A percentile compares a stretch with the other conserved stretches of the same genome.
Evolutionary conservation across 2,797 vertebrate species (phyloP).

Genomic region (Setipinna tenuifilis): DNA sequence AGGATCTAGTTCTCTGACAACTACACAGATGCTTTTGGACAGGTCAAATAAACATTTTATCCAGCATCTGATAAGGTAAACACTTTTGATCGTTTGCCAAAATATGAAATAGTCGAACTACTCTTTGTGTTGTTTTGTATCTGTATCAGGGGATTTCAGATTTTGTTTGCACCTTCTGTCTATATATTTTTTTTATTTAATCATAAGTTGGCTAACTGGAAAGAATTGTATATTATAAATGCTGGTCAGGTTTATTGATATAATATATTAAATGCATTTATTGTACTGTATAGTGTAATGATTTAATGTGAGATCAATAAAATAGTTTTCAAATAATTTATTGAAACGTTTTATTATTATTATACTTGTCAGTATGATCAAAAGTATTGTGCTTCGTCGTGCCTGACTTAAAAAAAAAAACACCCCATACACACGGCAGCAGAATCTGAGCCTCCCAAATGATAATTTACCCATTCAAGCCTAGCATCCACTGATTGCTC

Average conservation of each 20-base stretch:
- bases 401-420: background rate
- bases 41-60: background rate
- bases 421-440: no score
- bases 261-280: slow-evolving; percentile 27
- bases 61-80: no score
- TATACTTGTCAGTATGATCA: background rate
- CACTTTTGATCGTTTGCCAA: background rate
- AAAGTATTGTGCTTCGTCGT: background rate
- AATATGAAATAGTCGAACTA: background rate
- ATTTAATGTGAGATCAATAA: slow-evolving; percentile 42
- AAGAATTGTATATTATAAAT: background rate
- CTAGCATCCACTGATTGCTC: background rate
- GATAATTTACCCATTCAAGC: background rate
- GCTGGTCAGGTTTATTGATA: slow-evolving; percentile 12
- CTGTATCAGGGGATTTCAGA: background rate
- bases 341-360: no score
- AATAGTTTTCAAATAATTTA: slow-evolving; percentile 36
- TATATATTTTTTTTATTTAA: slow-evolving; percentile 1
- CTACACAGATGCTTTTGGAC: background rate
- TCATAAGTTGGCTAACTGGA: background rate
- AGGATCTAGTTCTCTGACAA: background rate
- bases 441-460: no score
- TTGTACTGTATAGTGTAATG: slow-evolving; percentile 42
- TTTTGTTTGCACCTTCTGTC: slow-evolving; percentile 6
- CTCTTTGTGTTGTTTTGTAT: background rate